Evolutionary conservation across 53 echinoderm and acorn worm species (phyloP), one percentile per base, ranked within the genome.

Genomic region (Mesocentrotus franciscanus): DNA sequence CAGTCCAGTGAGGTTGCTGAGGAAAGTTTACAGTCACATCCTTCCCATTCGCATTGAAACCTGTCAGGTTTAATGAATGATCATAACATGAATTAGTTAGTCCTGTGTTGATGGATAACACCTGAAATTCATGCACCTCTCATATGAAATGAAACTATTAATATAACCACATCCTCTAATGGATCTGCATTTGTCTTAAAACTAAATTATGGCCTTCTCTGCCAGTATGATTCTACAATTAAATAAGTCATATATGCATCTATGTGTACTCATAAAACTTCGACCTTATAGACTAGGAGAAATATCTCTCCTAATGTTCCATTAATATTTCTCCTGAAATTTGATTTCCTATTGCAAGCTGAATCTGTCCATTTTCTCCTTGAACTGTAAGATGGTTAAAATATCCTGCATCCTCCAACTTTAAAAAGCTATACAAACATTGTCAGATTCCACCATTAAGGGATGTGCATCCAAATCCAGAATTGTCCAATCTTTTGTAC

Each of bases 11-110:
- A 16, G 99, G 97, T 76, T 99, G 99, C 92, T 99, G 99, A 17
- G 97, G 95, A 60, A 99, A 99, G 96, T 99, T 97, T 71, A 99
- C 99, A 34, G 99, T 99, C n/a, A 99, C 97, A 91, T 99, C 99
- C 72, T 97, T 98, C 26, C 99, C 98, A 89, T 98, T 98, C 27
- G 99, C 98, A 96, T 97, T 99, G 96, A 99, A 98, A 36, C 98
- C 99, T 99, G 96, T 3, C 76, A 14, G 81, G 58, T 58, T 4
- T 4, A 9, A 75, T 20, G 3, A 75, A n/a, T 20, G 75, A 75
- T 20, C 6, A 18, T 49, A 61, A 89, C 42, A 64, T 64, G 49
- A 6, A 32, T 78, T 78, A 18, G 32, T 78, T 22, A 27, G 2
- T n/a, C 2, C 4, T 61, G 2, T 61, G 61, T 61, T 11, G 0